Conservation (phyloP, 64 coral and sea anemone species). For the Stichodactyla mertensii region DNA sequence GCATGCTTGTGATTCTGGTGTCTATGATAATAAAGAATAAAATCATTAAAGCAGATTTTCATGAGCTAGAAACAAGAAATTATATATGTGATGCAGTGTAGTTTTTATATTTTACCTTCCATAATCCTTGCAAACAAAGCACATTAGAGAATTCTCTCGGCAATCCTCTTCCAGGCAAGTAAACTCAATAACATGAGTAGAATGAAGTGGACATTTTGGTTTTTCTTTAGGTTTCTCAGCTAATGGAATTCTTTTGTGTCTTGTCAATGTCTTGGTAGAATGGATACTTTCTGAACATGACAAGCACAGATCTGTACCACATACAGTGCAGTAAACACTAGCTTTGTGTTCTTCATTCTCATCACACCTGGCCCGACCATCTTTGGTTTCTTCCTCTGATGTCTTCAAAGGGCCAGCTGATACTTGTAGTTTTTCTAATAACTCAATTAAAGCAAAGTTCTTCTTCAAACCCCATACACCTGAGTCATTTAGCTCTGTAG, state of each 20-base stretch:
- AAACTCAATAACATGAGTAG: constrained; percentile 91
- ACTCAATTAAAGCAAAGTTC: constrained; percentile 88
- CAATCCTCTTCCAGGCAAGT: constrained; percentile 92
- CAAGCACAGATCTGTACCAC: constrained; percentile 69
- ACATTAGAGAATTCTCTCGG: constrained; percentile 86
- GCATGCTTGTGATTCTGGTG: constrained; percentile 95
- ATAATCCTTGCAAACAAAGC: constrained; percentile 95
- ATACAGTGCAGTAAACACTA: constrained; percentile 76
- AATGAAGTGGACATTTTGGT: constrained; percentile 79
- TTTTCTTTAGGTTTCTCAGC: constrained; percentile 93
- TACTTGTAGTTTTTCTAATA: constrained; percentile 74
- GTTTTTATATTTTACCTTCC: constrained; percentile 42
- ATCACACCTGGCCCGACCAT: constrained; percentile 84
- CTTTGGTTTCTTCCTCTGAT: constrained; percentile 45
- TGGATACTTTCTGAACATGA: constrained; percentile 81
- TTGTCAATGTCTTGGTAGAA: constrained; percentile 87
- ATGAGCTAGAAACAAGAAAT: no score
- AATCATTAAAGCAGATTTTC: no score
- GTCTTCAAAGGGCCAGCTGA: constrained; percentile 46
- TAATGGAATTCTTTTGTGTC: constrained; percentile 86
- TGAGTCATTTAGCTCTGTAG: constrained; percentile 80
- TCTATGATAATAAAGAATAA: constrained; percentile 42
- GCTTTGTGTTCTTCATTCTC: constrained; percentile 94
- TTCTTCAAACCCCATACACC: constrained; percentile 96
- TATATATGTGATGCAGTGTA: no score